Percentiles rank a stretch among this genome's conserved stretches.
These are phyloP conservation scores for Gymnorhina tibicen DNA, from an alignment of 2,113 vertebrate genomes.

Conservation along the genomic window DNA sequence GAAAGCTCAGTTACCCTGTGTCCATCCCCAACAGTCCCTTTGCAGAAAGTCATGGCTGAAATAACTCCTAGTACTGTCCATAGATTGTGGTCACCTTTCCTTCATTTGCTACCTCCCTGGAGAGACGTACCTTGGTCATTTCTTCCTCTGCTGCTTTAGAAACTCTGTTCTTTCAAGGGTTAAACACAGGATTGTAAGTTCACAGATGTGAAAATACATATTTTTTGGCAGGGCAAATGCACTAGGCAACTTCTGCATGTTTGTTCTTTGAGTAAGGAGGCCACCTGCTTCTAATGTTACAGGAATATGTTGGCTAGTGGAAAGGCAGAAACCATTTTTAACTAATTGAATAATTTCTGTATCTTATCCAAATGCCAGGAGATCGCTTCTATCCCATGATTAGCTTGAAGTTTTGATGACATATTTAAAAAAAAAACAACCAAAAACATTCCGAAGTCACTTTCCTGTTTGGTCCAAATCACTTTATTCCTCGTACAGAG, in stretches of 20 bases:
- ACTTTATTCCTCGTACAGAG: neutral
- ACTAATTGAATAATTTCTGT: constrained; percentile 43
- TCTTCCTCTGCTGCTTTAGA: neutral
- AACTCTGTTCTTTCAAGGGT: neutral
- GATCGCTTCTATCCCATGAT: neutral
- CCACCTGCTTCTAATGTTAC: constrained; percentile 65
- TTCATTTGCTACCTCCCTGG: neutral
- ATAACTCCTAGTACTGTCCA: neutral
- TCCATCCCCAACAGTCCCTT: neutral
- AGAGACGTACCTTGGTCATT: neutral
- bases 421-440: neutral
- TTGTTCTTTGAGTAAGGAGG: constrained; percentile 47
- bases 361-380: constrained; percentile 19
- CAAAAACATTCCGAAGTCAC: neutral
- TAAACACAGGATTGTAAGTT: neutral
- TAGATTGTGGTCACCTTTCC: neutral
- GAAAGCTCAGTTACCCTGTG: neutral
- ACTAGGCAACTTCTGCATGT: constrained; percentile 31
- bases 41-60: neutral
- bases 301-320: constrained; percentile 47
- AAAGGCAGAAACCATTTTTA: constrained; percentile 40
- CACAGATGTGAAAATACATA: constrained; percentile 16
- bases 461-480: constrained; percentile 4
- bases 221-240: constrained; percentile 41
- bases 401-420: constrained; percentile 23